Percentiles rank a stretch among this genome's conserved stretches.
phyloP scores from a whole-genome alignment of 2,797 vertebrate genomes.

The Philypnodon macrostomus region DNA sequence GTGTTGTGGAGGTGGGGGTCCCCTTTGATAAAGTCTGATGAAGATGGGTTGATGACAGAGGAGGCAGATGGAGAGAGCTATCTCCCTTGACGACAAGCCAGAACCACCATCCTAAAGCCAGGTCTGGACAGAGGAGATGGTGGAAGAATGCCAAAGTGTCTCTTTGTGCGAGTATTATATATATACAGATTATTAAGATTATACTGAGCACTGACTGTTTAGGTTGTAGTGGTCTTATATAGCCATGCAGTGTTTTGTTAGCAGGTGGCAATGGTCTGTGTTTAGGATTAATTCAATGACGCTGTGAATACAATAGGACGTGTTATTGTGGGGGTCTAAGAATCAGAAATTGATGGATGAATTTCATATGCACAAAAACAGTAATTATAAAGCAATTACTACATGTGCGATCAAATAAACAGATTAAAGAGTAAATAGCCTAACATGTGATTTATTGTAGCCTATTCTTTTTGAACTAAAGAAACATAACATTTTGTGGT shows the following conservation, averaged over 20 bases:
- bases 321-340: conserved; percentile 67
- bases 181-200: neutral
- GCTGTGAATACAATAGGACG: conserved; percentile 81
- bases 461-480: neutral
- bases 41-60: conserved; percentile 71
- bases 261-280: conserved; percentile 75
- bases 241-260: conserved; percentile 39
- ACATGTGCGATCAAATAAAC: neutral
- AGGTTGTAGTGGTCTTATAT: conserved; percentile 27
- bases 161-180: conserved; percentile 4
- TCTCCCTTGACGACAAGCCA: conserved; percentile 60
- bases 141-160: conserved; percentile 15
- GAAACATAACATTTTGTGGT: neutral
- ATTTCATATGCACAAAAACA: conserved; percentile 46
- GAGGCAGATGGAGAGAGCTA: conserved; percentile 75
- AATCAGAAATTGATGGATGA: conserved; percentile 66
- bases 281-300: conserved; percentile 75
- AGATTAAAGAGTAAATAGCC: neutral
- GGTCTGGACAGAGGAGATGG: conserved; percentile 20
- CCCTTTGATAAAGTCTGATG: conserved; percentile 69
- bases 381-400: conserved; percentile 22
- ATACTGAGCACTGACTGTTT: conserved; percentile 10
- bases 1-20: conserved; percentile 33
- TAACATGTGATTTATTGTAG: too few species aligned
- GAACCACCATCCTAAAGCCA: conserved; percentile 53